phyloP scores from a whole-genome alignment of 2,113 vertebrate species.

The Carassius carassius region DNA sequence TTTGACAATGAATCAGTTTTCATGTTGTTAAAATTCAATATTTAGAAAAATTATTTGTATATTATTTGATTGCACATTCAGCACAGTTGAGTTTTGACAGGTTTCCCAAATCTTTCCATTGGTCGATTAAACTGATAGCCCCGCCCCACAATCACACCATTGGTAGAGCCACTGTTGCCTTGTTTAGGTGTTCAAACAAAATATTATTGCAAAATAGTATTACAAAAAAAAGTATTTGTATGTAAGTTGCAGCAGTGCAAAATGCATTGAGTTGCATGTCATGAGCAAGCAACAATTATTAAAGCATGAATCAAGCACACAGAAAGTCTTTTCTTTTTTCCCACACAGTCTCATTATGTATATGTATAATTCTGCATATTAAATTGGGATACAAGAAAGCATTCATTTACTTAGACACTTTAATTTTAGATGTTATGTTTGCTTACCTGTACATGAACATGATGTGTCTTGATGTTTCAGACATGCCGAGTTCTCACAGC shows the following conservation, averaged over 20 bases:
- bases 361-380: background rate
- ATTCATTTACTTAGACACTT: background rate
- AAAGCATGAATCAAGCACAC: background rate
- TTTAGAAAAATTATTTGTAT: too few relatives aligned
- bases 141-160: too few relatives aligned
- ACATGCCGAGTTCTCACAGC: slow-evolving; percentile 71
- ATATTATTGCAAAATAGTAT: too few relatives aligned
- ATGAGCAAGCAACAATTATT: background rate
- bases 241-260: background rate
- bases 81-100: too few relatives aligned
- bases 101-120: too few relatives aligned
- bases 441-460: background rate
- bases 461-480: slow-evolving; percentile 56
- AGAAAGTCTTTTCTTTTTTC: background rate
- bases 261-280: background rate
- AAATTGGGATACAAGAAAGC: background rate
- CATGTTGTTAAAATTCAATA: too few relatives aligned
- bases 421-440: background rate
- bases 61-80: too few relatives aligned
- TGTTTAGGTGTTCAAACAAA: too few relatives aligned
- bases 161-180: too few relatives aligned
- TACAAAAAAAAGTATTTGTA: too few relatives aligned
- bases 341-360: background rate
- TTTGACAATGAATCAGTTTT: too few relatives aligned
- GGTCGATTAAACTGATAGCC: too few relatives aligned